These are phyloP conservation scores for Trichomalopsis sarcophagae DNA, from an alignment of 1,140 invertebrate genomes.

Conservation along the genomic window DNA sequence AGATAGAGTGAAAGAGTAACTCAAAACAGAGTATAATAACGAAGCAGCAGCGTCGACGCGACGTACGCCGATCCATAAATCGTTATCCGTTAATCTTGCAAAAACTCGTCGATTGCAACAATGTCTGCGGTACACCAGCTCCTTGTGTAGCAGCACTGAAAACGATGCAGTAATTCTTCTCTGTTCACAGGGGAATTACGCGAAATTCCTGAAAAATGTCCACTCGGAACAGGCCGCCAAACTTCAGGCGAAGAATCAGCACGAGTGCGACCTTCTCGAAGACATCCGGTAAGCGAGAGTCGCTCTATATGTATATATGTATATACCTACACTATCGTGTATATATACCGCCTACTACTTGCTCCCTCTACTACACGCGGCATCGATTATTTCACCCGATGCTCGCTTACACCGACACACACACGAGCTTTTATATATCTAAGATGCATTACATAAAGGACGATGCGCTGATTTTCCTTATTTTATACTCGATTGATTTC, in stretches of 20 bases:
- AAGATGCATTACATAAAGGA: conserved; percentile 30
- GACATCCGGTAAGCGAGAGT: conserved; percentile 82
- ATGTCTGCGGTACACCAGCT: neutral
- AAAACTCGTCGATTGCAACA: no score
- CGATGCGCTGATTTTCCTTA: neutral
- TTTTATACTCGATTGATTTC: neutral
- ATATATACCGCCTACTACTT: neutral
- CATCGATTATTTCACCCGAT: conserved; percentile 31
- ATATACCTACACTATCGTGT: neutral
- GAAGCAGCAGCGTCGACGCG: no score
- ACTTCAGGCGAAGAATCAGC: conserved; percentile 94
- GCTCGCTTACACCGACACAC: neutral
- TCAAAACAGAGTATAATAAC: no score
- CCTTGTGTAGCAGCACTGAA: no score
- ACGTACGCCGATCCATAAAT: neutral
- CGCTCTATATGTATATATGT: neutral
- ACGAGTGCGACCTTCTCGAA: conserved; percentile 95
- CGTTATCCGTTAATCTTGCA: neutral
- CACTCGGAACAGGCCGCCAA: conserved; percentile 94
- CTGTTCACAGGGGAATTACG: conserved; percentile 86
- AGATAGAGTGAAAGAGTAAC: no score
- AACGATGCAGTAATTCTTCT: neutral
- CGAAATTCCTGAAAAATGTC: conserved; percentile 92
- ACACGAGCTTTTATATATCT: neutral
- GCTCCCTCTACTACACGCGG: neutral